phyloP scores from a whole-genome alignment of 1,140 invertebrate genomes.

The Lucilia cuprina region DNA sequence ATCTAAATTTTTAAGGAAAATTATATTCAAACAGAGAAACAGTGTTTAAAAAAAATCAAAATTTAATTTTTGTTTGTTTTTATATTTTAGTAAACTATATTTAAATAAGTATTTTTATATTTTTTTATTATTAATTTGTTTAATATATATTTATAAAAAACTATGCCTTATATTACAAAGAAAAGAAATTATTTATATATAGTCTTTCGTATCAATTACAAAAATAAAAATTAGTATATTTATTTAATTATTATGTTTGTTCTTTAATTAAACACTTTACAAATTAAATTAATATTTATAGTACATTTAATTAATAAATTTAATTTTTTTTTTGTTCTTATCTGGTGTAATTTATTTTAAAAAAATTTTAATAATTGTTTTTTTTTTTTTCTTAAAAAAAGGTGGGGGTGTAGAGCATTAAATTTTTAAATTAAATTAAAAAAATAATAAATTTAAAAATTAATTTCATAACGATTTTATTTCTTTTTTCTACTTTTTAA shows the following conservation, averaged over 20 bases:
- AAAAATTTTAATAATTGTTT: not conserved
- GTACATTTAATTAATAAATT: not conserved
- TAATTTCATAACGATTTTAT: not conserved
- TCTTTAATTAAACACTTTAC: conserved; percentile 16
- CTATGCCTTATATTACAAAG: conserved; percentile 44
- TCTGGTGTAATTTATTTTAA: not conserved
- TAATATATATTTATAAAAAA: conserved; percentile 43
- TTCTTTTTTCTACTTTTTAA: not conserved
- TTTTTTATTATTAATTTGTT: not conserved
- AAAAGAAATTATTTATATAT: conserved; percentile 41
- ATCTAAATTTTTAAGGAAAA: not conserved
- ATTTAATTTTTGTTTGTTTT: conserved; percentile 24
- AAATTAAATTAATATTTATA: not conserved
- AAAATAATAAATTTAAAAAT: not conserved
- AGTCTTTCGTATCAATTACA: conserved; percentile 41
- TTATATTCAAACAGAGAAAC: too few species aligned
- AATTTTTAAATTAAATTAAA: not conserved
- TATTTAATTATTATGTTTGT: too few species aligned
- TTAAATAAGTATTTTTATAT: conserved; percentile 3
- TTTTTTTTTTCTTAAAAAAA: not conserved
- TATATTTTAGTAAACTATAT: conserved; percentile 8
- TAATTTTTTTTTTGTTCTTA: not conserved
- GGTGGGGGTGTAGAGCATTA: not conserved
- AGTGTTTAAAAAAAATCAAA: too few species aligned
- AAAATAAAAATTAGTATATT: conserved; percentile 20